Conservation (phyloP, 2,113 vertebrate species). For the Vidua chalybeata region DNA sequence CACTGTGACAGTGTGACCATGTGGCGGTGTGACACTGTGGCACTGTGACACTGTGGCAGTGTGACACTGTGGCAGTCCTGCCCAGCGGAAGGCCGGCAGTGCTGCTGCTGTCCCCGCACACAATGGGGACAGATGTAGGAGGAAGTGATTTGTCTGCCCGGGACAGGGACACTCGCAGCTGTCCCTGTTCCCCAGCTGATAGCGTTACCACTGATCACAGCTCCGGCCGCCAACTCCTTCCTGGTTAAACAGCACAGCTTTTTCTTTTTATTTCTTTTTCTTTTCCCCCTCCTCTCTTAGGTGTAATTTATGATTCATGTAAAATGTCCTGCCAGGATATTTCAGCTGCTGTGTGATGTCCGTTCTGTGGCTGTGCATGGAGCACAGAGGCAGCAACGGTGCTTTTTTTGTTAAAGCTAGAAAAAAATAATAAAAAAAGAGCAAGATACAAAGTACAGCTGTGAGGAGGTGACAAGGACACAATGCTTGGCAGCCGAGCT, state of each 20-base stretch:
- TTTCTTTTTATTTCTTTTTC: not conserved
- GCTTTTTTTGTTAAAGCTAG: not conserved
- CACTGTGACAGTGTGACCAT: not conserved
- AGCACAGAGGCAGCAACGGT: not conserved
- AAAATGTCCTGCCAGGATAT: not conserved
- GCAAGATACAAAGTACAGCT: conserved; percentile 9
- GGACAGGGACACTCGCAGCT: not conserved
- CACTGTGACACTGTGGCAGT: not conserved
- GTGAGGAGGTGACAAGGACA: not conserved
- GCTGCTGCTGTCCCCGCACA: not conserved
- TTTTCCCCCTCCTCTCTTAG: not conserved
- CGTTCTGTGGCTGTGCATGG: not conserved
- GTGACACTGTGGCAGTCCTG: not conserved
- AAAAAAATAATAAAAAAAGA: not conserved
- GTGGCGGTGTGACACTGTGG: fast-evolving
- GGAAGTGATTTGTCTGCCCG: conserved; percentile 39
- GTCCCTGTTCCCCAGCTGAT: not conserved
- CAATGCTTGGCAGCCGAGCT: conserved; percentile 6
- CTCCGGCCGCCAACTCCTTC: not conserved
- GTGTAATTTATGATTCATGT: not conserved
- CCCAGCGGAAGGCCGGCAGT: not conserved
- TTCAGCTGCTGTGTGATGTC: not conserved
- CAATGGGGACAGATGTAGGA: conserved; percentile 25
- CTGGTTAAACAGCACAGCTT: not conserved
- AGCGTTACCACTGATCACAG: not conserved